Base-by-base conservation (phyloP, 2,797 vertebrate species). In the Alectoris magna region DNA sequence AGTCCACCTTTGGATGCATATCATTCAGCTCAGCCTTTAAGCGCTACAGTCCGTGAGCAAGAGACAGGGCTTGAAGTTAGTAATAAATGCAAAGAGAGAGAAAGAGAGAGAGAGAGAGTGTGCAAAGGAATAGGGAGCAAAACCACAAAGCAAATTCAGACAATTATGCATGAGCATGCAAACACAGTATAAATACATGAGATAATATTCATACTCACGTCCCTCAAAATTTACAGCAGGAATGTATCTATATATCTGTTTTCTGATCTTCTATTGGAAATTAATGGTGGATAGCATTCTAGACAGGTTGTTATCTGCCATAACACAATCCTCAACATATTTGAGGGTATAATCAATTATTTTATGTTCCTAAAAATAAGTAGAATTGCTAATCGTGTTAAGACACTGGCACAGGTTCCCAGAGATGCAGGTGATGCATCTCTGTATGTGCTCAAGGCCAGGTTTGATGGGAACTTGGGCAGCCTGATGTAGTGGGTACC, bases 11-110 rank as follows among this genome's bases (percentile, higher is more conserved):
- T 39, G 95, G 98, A 90, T 91, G 98, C 51, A 98, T 99, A 96
- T 98, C 97, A 96, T 98, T 99, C 98, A 99, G 97, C 98, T 99
- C 99, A 26, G 98, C 97, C 96, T 98, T 98, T 98, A 99, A 96
- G 95, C 97, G 97, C 99, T 99, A 97, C 93, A 98, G 97, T 96
- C 96, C 97, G 86, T 96, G 95, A 97, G 96, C 96, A 98, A 97
- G 96, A 98, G 95, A 98, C 94, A 98, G 96, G 97, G 97, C 96
- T 97, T 97, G 80, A 97, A 94, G 96, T 98, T 97, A 98, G 97
- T 97, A 95, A 97, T 95, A 95, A 96, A 97, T 87, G 95, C 80
- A 97, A 90, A 94, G 81, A 94, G 90, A 92, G 80, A 84, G 68
- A 87, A 55, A 96, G 80, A 83, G 73, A 84, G 82, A 87, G 88